Evolutionary conservation across 1,140 invertebrate species (phyloP).

Genomic region (Conus ventricosus): DNA sequence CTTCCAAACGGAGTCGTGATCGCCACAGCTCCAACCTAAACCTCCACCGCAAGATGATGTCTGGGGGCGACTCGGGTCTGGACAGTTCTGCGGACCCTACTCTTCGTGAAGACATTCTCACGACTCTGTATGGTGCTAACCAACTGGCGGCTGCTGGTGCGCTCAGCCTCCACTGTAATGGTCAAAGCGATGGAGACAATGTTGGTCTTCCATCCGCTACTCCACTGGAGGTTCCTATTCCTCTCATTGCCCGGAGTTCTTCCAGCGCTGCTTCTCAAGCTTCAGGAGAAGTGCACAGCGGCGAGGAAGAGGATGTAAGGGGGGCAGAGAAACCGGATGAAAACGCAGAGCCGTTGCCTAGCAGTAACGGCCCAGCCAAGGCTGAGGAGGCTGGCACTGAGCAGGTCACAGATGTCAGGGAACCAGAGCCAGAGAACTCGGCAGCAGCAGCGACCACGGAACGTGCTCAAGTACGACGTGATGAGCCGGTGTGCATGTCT

Average conservation of each 20-base stretch:
- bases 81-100: slow-evolving; percentile 47
- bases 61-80: slow-evolving; percentile 52
- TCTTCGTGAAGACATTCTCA: slow-evolving; percentile 54
- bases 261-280: not conserved
- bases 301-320: not conserved
- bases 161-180: not conserved
- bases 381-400: not conserved
- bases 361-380: not conserved
- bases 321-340: not conserved
- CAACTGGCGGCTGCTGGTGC: slow-evolving; percentile 34
- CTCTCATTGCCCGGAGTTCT: not conserved
- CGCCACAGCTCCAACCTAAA: slow-evolving; percentile 94
- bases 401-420: slow-evolving; percentile 31
- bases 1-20: slow-evolving; percentile 94
- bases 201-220: not conserved
- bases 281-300: not conserved
- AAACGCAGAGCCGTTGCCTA: not conserved
- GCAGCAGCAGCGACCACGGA: not conserved
- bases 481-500: slow-evolving; percentile 4
- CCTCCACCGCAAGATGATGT: slow-evolving; percentile 80
- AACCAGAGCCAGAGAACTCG: slow-evolving; percentile 40
- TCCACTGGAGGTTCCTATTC: not conserved
- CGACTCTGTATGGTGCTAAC: slow-evolving; percentile 54
- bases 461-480: not conserved
- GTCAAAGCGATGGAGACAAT: slow-evolving; percentile 53